A percentile compares a stretch with the other conserved stretches of the same genome.
Evolutionary conservation across 1,140 invertebrate species (phyloP).

Genomic region (Capitella teleta): DNA sequence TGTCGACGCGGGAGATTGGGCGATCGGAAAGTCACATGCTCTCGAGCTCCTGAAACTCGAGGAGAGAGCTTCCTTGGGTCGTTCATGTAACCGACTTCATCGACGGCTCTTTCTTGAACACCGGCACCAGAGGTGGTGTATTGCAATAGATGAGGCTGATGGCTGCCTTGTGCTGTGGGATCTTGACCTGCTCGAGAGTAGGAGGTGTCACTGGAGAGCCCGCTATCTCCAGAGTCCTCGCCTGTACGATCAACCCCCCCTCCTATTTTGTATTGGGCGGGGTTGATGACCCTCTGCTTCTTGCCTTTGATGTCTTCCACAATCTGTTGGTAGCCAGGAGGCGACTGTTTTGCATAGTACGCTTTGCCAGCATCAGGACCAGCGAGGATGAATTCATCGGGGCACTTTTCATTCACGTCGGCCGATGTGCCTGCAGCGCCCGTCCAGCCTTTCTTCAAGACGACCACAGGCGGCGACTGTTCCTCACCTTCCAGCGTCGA

Average conservation of each 20-base stretch:
- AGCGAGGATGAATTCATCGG: conserved; percentile 42
- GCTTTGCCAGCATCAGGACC: conserved; percentile 14
- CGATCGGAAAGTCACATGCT: neutral
- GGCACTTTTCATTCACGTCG: conserved; percentile 73
- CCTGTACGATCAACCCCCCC: neutral
- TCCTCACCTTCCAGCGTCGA: conserved; percentile 58
- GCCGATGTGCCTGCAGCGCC: conserved; percentile 31
- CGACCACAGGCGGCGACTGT: conserved; percentile 80
- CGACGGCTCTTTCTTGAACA: too few relatives aligned
- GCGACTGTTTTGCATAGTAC: neutral
- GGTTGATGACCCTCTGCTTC: neutral
- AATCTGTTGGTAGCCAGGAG: neutral
- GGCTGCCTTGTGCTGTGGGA: neutral
- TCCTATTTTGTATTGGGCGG: neutral
- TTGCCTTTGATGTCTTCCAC: neutral
- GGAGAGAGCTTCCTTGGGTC: neutral
- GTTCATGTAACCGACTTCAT: too few relatives aligned
- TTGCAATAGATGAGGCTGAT: too few relatives aligned
- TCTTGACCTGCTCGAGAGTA: neutral
- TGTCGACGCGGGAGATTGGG: neutral
- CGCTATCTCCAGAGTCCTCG: too few relatives aligned
- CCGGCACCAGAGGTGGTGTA: too few relatives aligned
- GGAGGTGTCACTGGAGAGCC: neutral
- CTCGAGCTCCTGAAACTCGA: neutral
- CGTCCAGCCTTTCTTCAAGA: conserved; percentile 59